Evolutionary conservation across 2,888 invertebrate genomes (phyloP), one percentile per base, ranked within the genome.

Genomic region (Nomada hirtipes): DNA sequence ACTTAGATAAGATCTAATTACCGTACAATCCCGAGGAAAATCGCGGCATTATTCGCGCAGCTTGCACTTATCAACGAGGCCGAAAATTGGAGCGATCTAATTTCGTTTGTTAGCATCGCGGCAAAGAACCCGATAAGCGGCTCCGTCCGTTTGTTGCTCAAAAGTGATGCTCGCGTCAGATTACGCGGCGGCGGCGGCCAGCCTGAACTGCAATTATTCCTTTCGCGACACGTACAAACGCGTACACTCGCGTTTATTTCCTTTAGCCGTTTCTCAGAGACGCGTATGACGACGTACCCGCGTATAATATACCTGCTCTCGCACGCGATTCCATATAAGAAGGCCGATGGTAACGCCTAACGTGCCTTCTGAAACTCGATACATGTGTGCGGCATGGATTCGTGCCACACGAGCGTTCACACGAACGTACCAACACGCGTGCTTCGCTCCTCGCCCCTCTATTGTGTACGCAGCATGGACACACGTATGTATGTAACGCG

Each of bases 281-380:
- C 15, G 2, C 36, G 23, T 42, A 26, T 20, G 23, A 15, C 23
- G 26, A 7, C 53, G 20, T 53, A 4, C 72, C 65, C 82, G 52
- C n/a, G 68, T 36, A 1, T 20, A 53, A 20, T 23, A 64, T 80
- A 86, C 85, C 79, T 79, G 86, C 69, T 74, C 71, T 36, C 79
- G 85, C 88, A 86, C 80, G 88, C 88, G 86, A 88, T 86, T 85
- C 88, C 85, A 86, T 88, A 86, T 88, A 88, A 86, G 88, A 88
- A 85, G 83, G 86, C 76, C 83, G 82, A 68, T 75, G 79, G 82
- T 77, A 77, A 82, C 84, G 84, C 89, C 86, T 86, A 84, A 86
- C 86, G 89, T 86, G 83, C 87, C 87, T 89, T 64, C 86, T 87
- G 89, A 88, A 88, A 89, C 83, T 84, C 86, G 84, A 85, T 86